Evolutionary conservation across 2,888 invertebrate species (phyloP).

Genomic region (Athalia circularis): DNA sequence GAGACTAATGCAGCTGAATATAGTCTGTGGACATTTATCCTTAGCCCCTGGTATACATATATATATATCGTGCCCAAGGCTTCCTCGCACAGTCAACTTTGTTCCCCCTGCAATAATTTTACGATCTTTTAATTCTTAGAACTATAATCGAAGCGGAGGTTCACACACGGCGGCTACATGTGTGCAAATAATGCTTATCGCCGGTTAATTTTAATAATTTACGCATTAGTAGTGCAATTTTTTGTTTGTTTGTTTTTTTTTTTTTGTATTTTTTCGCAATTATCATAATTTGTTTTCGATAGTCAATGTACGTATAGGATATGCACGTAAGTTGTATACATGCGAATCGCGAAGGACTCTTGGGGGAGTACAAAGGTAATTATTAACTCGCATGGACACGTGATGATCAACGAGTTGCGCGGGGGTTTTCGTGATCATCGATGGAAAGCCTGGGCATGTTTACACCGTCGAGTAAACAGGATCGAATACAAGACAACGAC

Average conservation of each 20-base stretch:
- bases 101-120: constrained; percentile 23
- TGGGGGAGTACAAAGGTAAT: too few relatives aligned
- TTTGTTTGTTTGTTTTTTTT: too few relatives aligned
- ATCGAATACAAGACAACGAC: constrained; percentile 33
- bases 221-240: too few relatives aligned
- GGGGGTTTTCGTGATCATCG: constrained; percentile 2
- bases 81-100: constrained; percentile 28
- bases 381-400: too few relatives aligned
- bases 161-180: neutral
- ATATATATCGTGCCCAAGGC: neutral
- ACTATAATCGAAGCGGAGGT: neutral
- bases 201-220: neutral
- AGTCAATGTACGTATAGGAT: neutral
- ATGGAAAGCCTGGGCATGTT: constrained; percentile 16
- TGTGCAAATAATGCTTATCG: neutral
- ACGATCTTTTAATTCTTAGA: constrained; percentile 40
- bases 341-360: too few relatives aligned
- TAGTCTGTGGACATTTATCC: neutral
- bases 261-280: too few relatives aligned
- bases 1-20: neutral
- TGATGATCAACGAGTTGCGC: neutral
- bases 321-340: neutral
- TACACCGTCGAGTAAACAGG: constrained; percentile 37
- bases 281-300: too few relatives aligned
- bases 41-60: neutral